Evolutionary conservation across 2,888 invertebrate species (phyloP), one percentile per base, ranked within the genome.

Genomic region (Pollenia amentaria): DNA sequence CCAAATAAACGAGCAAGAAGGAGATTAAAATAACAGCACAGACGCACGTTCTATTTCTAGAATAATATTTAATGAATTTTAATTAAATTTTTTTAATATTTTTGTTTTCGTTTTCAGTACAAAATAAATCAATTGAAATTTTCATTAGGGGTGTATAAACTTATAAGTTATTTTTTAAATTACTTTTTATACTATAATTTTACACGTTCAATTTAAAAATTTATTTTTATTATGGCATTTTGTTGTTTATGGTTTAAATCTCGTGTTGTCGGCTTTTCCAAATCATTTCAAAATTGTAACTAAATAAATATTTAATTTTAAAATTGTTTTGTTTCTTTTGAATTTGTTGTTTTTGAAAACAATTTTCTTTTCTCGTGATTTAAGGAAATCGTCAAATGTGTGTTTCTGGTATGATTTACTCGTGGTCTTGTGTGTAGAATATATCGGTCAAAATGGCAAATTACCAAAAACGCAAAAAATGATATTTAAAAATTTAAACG

Each of bases 381-480:
- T 67, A 67, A 64, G 76, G 51, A 77, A 81, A 85, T 73, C 77
- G 53, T 75, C 73, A 85, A 55, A 69, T 67, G 18, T 85, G 65
- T 73, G 64, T 75, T 62, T 75, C 21, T 83, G 29, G 29, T 51
- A 65, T 76, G 48, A 57, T 79, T 60, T 80, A 42, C 9, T 51
- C 70, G n/a, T 29, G 16, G 11, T 38, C 42, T 55, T 29, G 64
- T 51, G 46, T 12, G 62, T 7, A 51, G 9, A 51, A 51, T 38
- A 48, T 46, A 48, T 62, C 62, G 65, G 40, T 60, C 79, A 78
- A 75, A 81, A 90, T 92, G 91, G 92, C 91, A 91, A 85, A 88
- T 90, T 91, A 91, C 91, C 92, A 92, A 92, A 91, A 91, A 89
- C 89, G 89, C 89, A 90, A 89, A 92, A 89, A 84, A 64, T 38